These are phyloP conservation scores for Phanerotoma sp. DNA, from an alignment of 2,888 invertebrate genomes.

Conservation along the genomic window DNA sequence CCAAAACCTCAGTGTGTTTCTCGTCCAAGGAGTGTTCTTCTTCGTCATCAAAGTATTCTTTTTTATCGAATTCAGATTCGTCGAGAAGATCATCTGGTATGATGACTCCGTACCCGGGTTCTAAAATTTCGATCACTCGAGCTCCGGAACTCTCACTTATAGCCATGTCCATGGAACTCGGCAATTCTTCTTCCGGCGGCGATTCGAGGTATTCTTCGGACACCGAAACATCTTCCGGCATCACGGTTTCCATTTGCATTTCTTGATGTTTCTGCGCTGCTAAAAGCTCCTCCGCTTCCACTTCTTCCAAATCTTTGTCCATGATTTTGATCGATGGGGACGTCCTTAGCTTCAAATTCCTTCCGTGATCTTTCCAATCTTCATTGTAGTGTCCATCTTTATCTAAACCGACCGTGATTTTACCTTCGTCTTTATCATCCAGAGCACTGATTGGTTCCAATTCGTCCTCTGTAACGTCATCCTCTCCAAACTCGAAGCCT, in stretches of 20 bases:
- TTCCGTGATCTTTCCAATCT: constrained; percentile 49
- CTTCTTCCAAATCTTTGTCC: constrained; percentile 35
- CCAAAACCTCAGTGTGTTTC: constrained; percentile 24
- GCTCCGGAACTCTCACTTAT: constrained; percentile 40
- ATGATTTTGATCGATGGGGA: too few relatives aligned
- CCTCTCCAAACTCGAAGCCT: constrained; percentile 19
- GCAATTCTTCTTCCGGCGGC: constrained; percentile 29
- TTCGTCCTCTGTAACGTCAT: constrained; percentile 25
- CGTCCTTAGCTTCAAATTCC: too few relatives aligned
- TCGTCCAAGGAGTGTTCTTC: constrained; percentile 31
- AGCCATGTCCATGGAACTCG: constrained; percentile 17
- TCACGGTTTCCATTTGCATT: too few relatives aligned
- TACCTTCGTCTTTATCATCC: too few relatives aligned
- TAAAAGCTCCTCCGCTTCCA: not conserved
- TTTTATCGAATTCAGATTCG: constrained; percentile 49
- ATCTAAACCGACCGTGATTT: too few relatives aligned
- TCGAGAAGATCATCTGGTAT: constrained; percentile 47
- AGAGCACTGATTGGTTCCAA: too few relatives aligned
- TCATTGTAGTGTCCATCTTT: too few relatives aligned
- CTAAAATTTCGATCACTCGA: constrained; percentile 46
- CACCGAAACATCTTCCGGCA: constrained; percentile 24
- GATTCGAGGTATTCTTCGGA: constrained; percentile 24
- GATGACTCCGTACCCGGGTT: too few relatives aligned
- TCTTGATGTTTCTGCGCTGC: too few relatives aligned
- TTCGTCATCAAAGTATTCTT: constrained; percentile 23